Base-by-base conservation (phyloP, 1,140 invertebrate species). In the Rhizoglyphus robini region DNA sequence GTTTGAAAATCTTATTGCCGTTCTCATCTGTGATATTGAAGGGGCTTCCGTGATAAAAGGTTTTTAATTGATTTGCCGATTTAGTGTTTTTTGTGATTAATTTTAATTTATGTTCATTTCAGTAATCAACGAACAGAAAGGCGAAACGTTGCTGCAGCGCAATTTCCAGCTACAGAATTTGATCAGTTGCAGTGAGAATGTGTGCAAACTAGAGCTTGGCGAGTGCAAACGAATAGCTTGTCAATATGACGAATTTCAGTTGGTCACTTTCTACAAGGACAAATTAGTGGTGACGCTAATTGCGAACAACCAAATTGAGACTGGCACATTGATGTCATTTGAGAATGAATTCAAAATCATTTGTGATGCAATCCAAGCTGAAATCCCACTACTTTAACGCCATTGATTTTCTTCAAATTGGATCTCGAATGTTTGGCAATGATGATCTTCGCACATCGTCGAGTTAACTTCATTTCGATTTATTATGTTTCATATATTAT, bases 1-100 rank as follows among this genome's bases (percentile, higher is more conserved):
- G 18, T 38, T 64, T 27, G 18, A 57, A 47, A 63, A 63, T 36
- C 32, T 68, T n/a, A 54, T 69, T 59, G 68, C 66, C 18, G 57
- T 68, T n/a, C n/a, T 69, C 4, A 68, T 69, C 13, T 65, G 60
- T 23, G 68, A 69, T 34, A 51, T 54, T 54, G 68, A 69, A 58
- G 68, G 68, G 25, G 67, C 68, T 4, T 51, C 67, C 23, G 25
- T 69, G 23, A 62, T 68, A 8, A 67, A 69, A 67, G 66, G 62
- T 69, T 38, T n/a, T n/a, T n/a, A n/a, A n/a, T n/a, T n/a, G n/a
- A n/a, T n/a, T 23, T 27, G 13, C 15, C 23, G 32, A 31, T 34
- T 8, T 46, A 25, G 27, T 25, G 3, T 49, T 29, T 51, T 64
- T 64, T 1, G n/a, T 61, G 4, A 41, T 13, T 23, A 25, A 59